A percentile compares a stretch with the other conserved stretches of the same genome.
Evolutionary conservation across 2,113 vertebrate species (phyloP).

Genomic region (Nothoprocta perdicaria): DNA sequence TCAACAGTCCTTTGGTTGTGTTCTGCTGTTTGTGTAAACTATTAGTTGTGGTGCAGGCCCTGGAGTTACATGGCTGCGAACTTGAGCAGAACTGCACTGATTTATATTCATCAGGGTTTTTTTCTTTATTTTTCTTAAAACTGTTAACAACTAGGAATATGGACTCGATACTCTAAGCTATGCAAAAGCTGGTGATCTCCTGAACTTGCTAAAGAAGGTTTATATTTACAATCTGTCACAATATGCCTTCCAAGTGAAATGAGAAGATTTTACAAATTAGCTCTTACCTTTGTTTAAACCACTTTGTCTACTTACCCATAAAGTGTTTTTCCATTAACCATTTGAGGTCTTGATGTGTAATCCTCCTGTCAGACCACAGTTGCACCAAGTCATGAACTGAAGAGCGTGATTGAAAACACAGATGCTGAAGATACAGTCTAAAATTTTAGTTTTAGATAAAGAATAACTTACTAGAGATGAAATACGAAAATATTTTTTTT

Average conservation of each 20-base stretch:
- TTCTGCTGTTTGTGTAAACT: not conserved
- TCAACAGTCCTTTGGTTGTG: not conserved
- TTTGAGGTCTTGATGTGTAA: not conserved
- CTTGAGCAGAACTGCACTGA: not conserved
- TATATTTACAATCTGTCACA: not conserved
- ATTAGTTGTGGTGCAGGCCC: not conserved
- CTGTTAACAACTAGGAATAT: accelerated
- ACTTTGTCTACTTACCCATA: not conserved
- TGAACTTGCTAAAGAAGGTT: not conserved
- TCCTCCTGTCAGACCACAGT: not conserved
- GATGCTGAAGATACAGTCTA: not conserved
- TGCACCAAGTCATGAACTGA: not conserved
- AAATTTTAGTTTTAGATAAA: accelerated
- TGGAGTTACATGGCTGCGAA: not conserved
- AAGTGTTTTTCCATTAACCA: not conserved
- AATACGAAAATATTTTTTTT: not conserved
- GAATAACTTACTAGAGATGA: not conserved
- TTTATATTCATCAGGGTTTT: not conserved
- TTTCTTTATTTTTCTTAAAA: not conserved
- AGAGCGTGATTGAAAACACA: not conserved
- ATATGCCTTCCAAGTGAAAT: not conserved
- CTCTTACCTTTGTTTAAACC: not conserved
- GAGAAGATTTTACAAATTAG: not conserved
- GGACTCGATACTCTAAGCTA: not conserved
- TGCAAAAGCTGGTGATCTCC: not conserved